Conservation (phyloP, 2,797 vertebrate species). For the Gymnothorax reevesii region DNA sequence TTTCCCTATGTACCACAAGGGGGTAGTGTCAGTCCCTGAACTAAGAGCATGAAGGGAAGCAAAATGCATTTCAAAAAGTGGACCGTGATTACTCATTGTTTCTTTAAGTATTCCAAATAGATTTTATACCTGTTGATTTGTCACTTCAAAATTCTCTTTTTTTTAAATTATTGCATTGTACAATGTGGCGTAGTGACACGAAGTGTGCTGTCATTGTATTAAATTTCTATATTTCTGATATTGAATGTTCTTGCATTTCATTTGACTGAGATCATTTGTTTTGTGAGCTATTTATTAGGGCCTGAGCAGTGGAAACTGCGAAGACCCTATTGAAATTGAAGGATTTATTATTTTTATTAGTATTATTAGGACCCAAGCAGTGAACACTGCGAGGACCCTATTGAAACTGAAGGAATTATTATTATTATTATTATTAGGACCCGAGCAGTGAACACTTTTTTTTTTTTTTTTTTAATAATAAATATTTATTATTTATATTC, state of each 20-base stretch:
- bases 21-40: slow-evolving; percentile 17
- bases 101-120: slow-evolving; percentile 19
- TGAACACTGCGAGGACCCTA: no score
- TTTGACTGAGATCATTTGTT: background rate
- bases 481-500: no score
- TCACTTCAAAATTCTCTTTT: slow-evolving; percentile 30
- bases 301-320: no score
- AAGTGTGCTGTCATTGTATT: slow-evolving; percentile 15
- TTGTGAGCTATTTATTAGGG: background rate
- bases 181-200: slow-evolving; percentile 11
- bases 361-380: no score
- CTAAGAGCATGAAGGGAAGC: background rate
- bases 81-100: background rate
- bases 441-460: no score
- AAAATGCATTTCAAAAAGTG: slow-evolving; percentile 26
- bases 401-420: no score
- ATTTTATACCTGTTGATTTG: slow-evolving; percentile 24
- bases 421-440: no score
- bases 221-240: background rate
- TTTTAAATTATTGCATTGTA: background rate
- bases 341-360: no score
- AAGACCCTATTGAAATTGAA: no score
- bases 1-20: slow-evolving; percentile 26
- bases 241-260: background rate
- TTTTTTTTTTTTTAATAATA: no score